Conservation (phyloP, 2,888 invertebrate genomes). For the Calameuta idolon region DNA sequence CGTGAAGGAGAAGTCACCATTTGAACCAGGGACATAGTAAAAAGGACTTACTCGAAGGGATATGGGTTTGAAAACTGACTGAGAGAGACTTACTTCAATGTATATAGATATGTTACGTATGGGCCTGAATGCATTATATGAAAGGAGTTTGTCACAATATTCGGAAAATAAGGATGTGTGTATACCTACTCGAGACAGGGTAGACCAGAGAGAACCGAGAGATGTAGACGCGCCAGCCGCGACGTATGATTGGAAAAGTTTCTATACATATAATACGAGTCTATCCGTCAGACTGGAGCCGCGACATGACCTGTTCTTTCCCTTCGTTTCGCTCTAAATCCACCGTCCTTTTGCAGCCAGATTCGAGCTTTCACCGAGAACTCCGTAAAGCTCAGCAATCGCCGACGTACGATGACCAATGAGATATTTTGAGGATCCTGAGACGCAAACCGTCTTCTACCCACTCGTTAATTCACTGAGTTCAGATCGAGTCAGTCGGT, state of each 20-base stretch:
- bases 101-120: not conserved
- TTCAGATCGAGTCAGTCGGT: not conserved
- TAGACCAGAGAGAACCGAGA: not conserved
- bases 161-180: not conserved
- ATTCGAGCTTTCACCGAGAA: not conserved
- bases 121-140: not conserved
- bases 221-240: not conserved
- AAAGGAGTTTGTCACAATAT: not conserved
- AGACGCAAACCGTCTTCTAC: not conserved
- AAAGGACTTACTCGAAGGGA: not conserved
- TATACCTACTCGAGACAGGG: not conserved
- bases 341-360: not conserved
- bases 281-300: not conserved
- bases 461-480: not conserved
- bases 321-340: not conserved
- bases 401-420: not conserved
- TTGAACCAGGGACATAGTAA: not conserved
- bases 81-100: not conserved
- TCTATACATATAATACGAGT: constrained; percentile 31
- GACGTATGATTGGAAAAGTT: constrained; percentile 44
- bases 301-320: not conserved
- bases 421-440: not conserved
- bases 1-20: not conserved
- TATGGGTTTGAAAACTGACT: not conserved
- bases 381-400: not conserved